A percentile compares a stretch with the other conserved stretches of the same genome.
phyloP scores from a whole-genome alignment of 2,797 vertebrate genomes.

The Heliangelus exortis region DNA sequence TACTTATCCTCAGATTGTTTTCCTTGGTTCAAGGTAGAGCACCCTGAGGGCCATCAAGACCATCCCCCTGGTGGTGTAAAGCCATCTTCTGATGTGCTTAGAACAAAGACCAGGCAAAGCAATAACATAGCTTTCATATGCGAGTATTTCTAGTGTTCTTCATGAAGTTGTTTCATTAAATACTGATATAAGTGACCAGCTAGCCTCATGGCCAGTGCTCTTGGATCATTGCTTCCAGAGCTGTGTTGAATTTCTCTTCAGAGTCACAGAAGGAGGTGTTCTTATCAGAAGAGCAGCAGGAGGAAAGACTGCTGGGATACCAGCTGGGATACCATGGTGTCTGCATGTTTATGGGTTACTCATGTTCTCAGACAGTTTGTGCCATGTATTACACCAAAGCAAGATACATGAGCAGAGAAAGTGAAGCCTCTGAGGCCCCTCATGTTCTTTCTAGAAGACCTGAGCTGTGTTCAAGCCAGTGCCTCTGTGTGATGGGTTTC shows the following conservation, averaged over 20 bases:
- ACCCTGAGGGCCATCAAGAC: neutral
- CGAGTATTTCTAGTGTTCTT: neutral
- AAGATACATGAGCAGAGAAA: neutral
- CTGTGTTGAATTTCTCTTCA: neutral
- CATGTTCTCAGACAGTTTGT: neutral
- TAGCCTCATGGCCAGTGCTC: neutral
- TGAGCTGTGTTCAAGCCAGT: neutral
- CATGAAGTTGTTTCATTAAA: neutral
- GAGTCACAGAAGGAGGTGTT: neutral
- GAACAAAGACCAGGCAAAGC: neutral
- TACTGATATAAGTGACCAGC: neutral
- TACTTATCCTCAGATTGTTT: neutral
- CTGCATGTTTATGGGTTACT: neutral
- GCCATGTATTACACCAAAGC: neutral
- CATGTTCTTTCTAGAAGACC: neutral
- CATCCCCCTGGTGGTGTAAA: neutral
- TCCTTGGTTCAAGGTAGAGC: neutral
- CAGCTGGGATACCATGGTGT: neutral
- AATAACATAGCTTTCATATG: neutral
- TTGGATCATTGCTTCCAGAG: neutral
- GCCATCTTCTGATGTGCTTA: neutral
- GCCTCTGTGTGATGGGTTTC: neutral
- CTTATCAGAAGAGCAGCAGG: neutral
- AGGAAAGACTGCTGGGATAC: neutral
- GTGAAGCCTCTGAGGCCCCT: neutral